phyloP scores from a whole-genome alignment of 2,797 vertebrate species.

The Champsocephalus gunnari region DNA sequence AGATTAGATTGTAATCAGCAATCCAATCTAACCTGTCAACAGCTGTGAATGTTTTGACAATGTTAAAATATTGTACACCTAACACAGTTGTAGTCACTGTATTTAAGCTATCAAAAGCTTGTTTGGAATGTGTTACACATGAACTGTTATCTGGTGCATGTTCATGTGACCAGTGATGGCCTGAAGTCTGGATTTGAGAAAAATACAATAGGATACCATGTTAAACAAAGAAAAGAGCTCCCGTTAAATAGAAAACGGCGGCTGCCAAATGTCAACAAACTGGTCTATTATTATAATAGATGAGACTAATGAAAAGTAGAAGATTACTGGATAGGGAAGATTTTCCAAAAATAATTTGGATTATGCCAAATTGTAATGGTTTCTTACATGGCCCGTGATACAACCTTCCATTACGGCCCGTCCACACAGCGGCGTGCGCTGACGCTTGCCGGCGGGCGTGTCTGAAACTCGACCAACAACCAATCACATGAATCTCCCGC shows the following conservation, averaged over 20 bases:
- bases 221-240: constrained; percentile 6
- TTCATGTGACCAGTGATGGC: constrained; percentile 17
- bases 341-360: too few species aligned
- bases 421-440: too few species aligned
- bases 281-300: not conserved
- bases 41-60: constrained; percentile 26
- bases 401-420: too few species aligned
- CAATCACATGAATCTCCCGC: too few species aligned
- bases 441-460: too few species aligned
- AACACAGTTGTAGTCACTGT: constrained; percentile 1
- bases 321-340: too few species aligned
- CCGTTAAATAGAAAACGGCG: not conserved
- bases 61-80: constrained; percentile 22
- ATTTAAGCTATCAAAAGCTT: constrained; percentile 16
- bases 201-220: constrained; percentile 20
- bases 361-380: too few species aligned
- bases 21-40: constrained; percentile 23
- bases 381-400: too few species aligned
- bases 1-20: constrained; percentile 29
- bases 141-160: constrained; percentile 14
- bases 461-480: too few species aligned
- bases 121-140: constrained; percentile 12
- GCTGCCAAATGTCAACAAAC: too few species aligned
- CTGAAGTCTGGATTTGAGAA: not conserved
- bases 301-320: constrained; percentile 9